Evolutionary conservation across 2,888 invertebrate species (phyloP), one percentile per base, ranked within the genome.

Genomic region (Atethmia centrago): DNA sequence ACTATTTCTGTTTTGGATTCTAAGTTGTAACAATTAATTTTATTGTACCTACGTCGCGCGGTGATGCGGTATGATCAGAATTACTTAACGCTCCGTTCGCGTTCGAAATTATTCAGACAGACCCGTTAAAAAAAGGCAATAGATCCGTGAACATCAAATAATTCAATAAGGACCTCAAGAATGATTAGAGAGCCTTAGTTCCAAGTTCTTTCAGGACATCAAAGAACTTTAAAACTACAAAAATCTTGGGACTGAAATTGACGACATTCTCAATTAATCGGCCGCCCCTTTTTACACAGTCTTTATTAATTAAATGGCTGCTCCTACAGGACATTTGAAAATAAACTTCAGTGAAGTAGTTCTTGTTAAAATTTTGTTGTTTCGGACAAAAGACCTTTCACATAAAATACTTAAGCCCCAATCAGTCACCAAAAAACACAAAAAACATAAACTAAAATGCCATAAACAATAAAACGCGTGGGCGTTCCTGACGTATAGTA

Each of bases 391-490:
- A 56, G 49, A 25, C 31, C 42, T 49, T 58, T 14, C 31, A 53
- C 51, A 19, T 28, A 51, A 28, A 58, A 47, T 53, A 59, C 36
- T 63, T 59, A 61, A 74, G 51, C 69, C 36, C 31, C 51, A 82
- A 74, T 79, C 62, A 63, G 62, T 78, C 74, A 74, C 45, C n/a
- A 67, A 53, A 62, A 59, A 61, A 77, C 61, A 77, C 61, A 84
- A 77, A 78, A 80, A 85, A 83, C 42, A 55, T 79, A 85, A 85
- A 77, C 64, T 79, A 83, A 90, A 87, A 81, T 67, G 79, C 74
- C 74, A 75, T 76, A 84, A 86, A 85, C 88, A 86, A 88, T 80
- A 63, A 68, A 69, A 61, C 65, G 71, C 83, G 91, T 92, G 87
- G 92, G 90, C 89, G 91, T 90, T 79, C 14, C 36, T 77, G 68